Percentiles rank a stretch among this genome's conserved stretches.
These are phyloP conservation scores for Lasius platythorax DNA, from an alignment of 2,888 invertebrate genomes.

Conservation along the genomic window DNA sequence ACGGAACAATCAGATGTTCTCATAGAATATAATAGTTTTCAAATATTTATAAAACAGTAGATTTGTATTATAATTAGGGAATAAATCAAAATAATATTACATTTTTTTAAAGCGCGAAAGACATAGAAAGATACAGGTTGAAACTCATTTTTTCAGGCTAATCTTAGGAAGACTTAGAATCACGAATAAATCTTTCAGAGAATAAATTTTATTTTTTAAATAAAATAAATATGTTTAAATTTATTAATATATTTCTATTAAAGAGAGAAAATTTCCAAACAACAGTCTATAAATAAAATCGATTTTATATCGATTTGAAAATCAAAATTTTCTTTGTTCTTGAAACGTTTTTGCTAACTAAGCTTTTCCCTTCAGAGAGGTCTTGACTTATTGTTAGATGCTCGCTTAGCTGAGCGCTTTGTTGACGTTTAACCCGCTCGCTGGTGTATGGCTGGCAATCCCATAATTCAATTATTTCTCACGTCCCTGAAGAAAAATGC, in stretches of 20 bases:
- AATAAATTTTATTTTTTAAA: neutral
- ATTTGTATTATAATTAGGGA: neutral
- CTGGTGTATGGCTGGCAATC: neutral
- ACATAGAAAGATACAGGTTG: neutral
- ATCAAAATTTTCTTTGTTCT: neutral
- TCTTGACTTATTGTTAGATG: conserved; percentile 10
- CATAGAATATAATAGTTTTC: neutral
- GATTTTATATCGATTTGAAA: neutral
- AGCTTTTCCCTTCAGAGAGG: neutral
- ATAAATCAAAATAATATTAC: neutral
- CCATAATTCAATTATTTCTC: conserved; percentile 50
- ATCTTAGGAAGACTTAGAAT: neutral
- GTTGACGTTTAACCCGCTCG: conserved; percentile 20
- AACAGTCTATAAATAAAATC: neutral
- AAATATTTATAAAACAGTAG: neutral
- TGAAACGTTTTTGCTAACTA: neutral
- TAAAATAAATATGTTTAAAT: neutral
- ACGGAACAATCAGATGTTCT: neutral
- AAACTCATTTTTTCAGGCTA: neutral
- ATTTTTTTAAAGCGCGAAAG: neutral
- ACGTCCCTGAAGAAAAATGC: conserved; percentile 45
- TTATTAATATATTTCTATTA: neutral
- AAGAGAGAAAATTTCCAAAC: neutral
- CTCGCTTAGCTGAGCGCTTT: neutral
- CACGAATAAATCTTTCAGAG: neutral